phyloP scores from a whole-genome alignment of 2,797 vertebrate genomes.

The Nyctibius grandis region DNA sequence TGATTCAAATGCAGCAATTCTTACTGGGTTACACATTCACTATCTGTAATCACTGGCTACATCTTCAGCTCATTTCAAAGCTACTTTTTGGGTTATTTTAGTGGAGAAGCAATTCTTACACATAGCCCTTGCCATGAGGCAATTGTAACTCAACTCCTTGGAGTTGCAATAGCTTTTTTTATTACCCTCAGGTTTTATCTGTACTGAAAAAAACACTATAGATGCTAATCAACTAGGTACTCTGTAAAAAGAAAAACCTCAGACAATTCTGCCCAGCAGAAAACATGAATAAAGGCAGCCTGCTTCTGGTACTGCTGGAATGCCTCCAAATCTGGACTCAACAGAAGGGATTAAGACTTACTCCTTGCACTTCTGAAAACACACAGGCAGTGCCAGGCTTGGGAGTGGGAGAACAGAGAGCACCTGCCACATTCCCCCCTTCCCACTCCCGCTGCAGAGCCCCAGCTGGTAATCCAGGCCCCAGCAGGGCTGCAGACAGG shows the following conservation, averaged over 20 bases:
- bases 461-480: no score
- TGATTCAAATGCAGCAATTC: neutral
- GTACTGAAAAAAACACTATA: neutral
- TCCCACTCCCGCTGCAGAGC: neutral
- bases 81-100: neutral
- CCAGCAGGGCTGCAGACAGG: neutral
- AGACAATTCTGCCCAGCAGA: no score
- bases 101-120: neutral
- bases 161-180: neutral
- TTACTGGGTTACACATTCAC: neutral
- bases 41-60: neutral
- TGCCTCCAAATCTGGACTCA: neutral
- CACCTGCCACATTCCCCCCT: neutral
- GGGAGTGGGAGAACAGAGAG: neutral
- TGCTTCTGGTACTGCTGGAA: neutral
- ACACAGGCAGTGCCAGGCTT: neutral
- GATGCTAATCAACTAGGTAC: neutral
- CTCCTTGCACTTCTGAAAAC: neutral
- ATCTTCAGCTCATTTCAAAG: neutral
- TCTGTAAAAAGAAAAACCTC: neutral
- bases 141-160: neutral
- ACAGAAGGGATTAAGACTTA: neutral
- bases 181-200: neutral
- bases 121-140: neutral
- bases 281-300: neutral